Percentiles rank a stretch among this genome's conserved stretches.
phyloP scores from a whole-genome alignment of 2,797 vertebrate species.

The Xiphorhynchus erythropygius region DNA sequence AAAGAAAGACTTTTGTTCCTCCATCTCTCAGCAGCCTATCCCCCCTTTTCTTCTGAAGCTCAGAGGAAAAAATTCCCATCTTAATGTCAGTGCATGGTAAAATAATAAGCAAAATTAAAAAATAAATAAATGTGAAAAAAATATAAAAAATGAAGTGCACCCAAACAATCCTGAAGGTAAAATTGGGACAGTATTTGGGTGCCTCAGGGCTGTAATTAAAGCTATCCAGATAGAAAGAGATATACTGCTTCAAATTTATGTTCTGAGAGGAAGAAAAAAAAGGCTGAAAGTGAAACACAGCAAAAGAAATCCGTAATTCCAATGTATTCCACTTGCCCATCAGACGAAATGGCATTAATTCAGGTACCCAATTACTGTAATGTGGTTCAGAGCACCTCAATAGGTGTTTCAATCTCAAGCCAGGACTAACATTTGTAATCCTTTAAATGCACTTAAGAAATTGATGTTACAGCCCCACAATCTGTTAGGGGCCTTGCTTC shows the following conservation, averaged over 20 bases:
- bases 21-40: background rate
- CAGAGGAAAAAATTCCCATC: constrained; percentile 6
- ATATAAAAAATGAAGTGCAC: background rate
- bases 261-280: background rate
- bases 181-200: constrained; percentile 53
- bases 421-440: constrained; percentile 94
- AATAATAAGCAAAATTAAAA: background rate
- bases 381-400: constrained; percentile 83
- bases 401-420: constrained; percentile 85
- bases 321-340: constrained; percentile 69
- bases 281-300: constrained; percentile 55
- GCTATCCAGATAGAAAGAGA: constrained; percentile 54
- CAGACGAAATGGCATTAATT: constrained; percentile 81
- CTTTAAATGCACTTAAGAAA: constrained; percentile 99
- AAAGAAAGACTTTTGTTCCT: background rate
- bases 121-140: background rate
- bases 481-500: constrained; percentile 90
- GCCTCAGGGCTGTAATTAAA: constrained; percentile 73
- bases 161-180: constrained; percentile 62
- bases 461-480: constrained; percentile 93
- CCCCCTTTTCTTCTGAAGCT: background rate
- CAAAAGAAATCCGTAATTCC: constrained; percentile 70
- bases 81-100: background rate
- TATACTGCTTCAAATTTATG: constrained; percentile 62
- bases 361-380: constrained; percentile 89